These are phyloP conservation scores for Hepsetus odoe DNA, from an alignment of 2,113 vertebrate genomes.

Conservation along the genomic window DNA sequence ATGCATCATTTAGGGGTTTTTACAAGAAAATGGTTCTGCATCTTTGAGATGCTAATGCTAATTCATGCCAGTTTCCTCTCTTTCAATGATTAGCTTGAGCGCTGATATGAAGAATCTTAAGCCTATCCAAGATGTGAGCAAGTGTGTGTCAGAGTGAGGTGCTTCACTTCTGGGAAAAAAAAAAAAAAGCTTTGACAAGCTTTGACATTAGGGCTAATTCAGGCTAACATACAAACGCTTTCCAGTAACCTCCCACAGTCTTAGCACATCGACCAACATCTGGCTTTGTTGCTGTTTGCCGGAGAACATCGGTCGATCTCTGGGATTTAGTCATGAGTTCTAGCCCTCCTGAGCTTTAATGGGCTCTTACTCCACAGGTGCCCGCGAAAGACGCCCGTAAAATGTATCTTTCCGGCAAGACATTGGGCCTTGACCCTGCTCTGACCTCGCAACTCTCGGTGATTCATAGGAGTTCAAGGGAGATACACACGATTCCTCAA, in stretches of 20 bases:
- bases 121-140: neutral
- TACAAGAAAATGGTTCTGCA: neutral
- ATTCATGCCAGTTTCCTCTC: no score
- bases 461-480: constrained; percentile 50
- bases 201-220: neutral
- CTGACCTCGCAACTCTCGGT: constrained; percentile 27
- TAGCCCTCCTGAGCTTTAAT: constrained; percentile 36
- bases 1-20: no score
- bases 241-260: neutral
- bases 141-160: neutral
- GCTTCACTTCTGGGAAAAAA: neutral
- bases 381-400: constrained; percentile 34
- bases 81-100: neutral
- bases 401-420: constrained; percentile 47
- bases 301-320: neutral
- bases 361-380: constrained; percentile 49
- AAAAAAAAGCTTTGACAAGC: neutral
- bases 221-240: neutral
- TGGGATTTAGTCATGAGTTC: constrained; percentile 30
- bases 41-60: neutral
- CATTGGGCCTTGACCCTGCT: constrained; percentile 1
- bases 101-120: neutral
- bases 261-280: neutral
- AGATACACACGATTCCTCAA: constrained; percentile 39
- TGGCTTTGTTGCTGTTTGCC: constrained; percentile 7